phyloP scores from a whole-genome alignment of 2,888 invertebrate genomes.

The Sepioteuthis lessoniana region DNA sequence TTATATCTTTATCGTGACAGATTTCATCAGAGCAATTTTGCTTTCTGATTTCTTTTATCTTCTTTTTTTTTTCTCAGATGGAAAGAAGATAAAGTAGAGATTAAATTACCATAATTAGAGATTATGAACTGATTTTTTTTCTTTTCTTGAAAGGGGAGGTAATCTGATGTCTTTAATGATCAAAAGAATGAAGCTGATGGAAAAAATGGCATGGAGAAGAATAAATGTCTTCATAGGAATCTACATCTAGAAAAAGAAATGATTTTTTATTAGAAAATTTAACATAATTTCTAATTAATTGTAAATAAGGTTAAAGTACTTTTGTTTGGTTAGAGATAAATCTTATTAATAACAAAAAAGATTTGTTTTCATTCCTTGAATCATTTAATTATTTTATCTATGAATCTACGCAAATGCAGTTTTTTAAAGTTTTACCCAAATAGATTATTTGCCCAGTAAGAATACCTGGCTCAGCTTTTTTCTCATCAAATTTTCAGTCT shows the following conservation, averaged over 20 bases:
- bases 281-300: not conserved
- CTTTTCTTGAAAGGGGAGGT: not conserved
- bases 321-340: not conserved
- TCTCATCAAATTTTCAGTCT: not conserved
- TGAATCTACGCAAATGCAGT: not conserved
- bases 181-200: not conserved
- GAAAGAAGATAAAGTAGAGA: conserved; percentile 5
- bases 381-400: not conserved
- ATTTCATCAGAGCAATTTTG: conserved; percentile 7
- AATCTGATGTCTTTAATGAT: not conserved
- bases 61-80: not conserved
- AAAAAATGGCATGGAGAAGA: not conserved
- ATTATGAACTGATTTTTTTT: not conserved
- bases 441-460: not conserved
- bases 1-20: not conserved
- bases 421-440: not conserved
- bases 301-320: not conserved
- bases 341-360: no score
- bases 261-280: not conserved
- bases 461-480: not conserved
- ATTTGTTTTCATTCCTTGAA: no score
- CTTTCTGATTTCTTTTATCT: not conserved
- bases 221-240: not conserved
- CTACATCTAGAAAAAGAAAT: not conserved
- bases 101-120: conserved; percentile 6